Conservation (phyloP, 1,140 invertebrate genomes). For the Coptotermes formosanus region DNA sequence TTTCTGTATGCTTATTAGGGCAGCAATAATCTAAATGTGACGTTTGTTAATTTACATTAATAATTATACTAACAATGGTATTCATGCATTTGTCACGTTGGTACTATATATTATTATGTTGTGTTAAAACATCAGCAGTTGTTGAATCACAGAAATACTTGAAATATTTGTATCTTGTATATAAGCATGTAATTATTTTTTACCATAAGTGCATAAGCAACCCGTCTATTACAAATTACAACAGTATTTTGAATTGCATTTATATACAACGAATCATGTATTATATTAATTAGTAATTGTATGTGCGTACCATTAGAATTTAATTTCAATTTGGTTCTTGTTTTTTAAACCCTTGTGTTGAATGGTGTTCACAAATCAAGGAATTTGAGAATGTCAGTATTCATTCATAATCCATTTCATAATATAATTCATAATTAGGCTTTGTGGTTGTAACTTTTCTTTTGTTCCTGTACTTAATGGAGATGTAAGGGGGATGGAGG, state of each 20-base stretch:
- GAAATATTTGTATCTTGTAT: neutral
- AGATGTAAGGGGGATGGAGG: too few species aligned
- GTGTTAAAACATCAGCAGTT: neutral
- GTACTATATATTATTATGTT: neutral
- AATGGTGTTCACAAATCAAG: neutral
- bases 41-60: neutral
- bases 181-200: neutral
- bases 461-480: too few species aligned
- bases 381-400: too few species aligned
- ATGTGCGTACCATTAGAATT: neutral
- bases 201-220: neutral
- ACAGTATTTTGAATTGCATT: neutral
- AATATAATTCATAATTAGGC: too few species aligned
- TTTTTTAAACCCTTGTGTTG: neutral
- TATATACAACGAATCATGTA: neutral
- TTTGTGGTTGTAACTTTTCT: too few species aligned
- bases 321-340: neutral
- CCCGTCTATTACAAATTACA: neutral
- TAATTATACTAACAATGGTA: neutral
- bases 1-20: constrained; percentile 11
- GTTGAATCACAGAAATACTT: neutral
- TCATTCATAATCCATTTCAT: too few species aligned
- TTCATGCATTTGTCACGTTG: neutral
- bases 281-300: neutral
- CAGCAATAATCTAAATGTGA: constrained; percentile 15